phyloP scores from a whole-genome alignment of 1,140 invertebrate genomes.

The Drosophila ohnishii region DNA sequence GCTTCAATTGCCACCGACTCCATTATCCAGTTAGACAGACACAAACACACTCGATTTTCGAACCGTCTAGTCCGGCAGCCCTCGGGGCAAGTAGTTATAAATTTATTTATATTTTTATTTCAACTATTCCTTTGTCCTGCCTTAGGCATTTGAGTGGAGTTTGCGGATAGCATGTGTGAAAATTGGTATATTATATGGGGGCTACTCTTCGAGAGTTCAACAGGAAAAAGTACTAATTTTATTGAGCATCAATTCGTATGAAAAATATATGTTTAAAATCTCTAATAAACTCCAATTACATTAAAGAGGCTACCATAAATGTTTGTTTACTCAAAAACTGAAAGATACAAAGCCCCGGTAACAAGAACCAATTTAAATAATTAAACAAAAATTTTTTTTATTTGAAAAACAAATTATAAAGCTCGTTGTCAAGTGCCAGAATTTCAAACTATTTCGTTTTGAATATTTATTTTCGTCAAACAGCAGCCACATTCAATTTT shows the following conservation, averaged over 20 bases:
- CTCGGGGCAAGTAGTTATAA: constrained; percentile 6
- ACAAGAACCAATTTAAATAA: neutral
- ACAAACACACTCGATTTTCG: constrained; percentile 12
- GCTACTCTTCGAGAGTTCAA: neutral
- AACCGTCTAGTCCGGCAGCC: constrained; percentile 18
- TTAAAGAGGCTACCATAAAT: neutral
- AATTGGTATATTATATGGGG: constrained; percentile 29
- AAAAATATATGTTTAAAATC: neutral
- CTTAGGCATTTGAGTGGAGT: constrained; percentile 19
- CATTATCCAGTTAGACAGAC: constrained; percentile 57
- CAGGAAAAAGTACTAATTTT: neutral
- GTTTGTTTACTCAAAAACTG: neutral
- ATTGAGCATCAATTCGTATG: neutral
- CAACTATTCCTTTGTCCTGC: constrained; percentile 15
- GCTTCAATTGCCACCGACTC: constrained; percentile 66
- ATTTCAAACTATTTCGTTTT: constrained; percentile 3
- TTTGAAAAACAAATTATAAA: neutral
- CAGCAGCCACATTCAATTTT: neutral
- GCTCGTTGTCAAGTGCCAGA: constrained; percentile 1
- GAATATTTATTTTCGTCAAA: constrained; percentile 16
- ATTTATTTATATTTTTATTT: constrained; percentile 32
- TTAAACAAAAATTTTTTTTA: neutral
- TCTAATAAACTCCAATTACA: too few species aligned
- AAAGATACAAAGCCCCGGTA: neutral
- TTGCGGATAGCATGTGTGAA: constrained; percentile 20